Conservation (phyloP, 2,888 invertebrate species). For the Sthenelais limicola region DNA sequence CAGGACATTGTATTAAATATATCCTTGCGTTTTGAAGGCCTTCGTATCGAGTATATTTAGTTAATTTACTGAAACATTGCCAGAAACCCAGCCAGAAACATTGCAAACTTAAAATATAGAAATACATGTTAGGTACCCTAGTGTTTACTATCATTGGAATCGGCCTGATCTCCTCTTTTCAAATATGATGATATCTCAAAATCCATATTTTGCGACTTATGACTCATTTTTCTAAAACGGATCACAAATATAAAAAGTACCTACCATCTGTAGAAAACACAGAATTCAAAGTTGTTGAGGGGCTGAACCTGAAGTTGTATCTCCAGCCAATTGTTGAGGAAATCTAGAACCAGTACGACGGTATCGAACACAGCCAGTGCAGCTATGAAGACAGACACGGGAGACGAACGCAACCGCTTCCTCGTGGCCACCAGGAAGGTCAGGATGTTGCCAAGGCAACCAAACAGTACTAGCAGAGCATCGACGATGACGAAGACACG, state of each 20-base stretch:
- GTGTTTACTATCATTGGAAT: too few species aligned
- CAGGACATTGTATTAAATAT: too few species aligned
- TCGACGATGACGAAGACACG: conserved; percentile 7
- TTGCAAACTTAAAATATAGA: too few species aligned
- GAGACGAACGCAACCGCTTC: conserved; percentile 25
- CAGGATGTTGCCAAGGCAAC: conserved; percentile 27
- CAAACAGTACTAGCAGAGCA: neutral
- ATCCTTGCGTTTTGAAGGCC: too few species aligned
- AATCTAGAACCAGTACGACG: conserved; percentile 41
- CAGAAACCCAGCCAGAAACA: too few species aligned
- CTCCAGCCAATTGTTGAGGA: conserved; percentile 45
- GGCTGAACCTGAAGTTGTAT: conserved; percentile 13
- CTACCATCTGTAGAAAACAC: conserved; percentile 35
- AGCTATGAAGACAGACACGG: conserved; percentile 32
- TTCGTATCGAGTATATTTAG: too few species aligned
- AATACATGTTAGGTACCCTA: too few species aligned
- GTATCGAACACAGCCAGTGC: conserved; percentile 40
- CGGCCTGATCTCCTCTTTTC: too few species aligned
- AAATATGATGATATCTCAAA: too few species aligned
- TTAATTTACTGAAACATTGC: too few species aligned
- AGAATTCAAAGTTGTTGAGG: conserved; percentile 14
- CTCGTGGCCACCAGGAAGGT: conserved; percentile 16
- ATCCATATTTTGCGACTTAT: too few species aligned
- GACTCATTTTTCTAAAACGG: too few species aligned
- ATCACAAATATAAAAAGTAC: neutral